Evolutionary conservation across 2,113 vertebrate species (phyloP).

Genomic region (Numida meleagris): DNA sequence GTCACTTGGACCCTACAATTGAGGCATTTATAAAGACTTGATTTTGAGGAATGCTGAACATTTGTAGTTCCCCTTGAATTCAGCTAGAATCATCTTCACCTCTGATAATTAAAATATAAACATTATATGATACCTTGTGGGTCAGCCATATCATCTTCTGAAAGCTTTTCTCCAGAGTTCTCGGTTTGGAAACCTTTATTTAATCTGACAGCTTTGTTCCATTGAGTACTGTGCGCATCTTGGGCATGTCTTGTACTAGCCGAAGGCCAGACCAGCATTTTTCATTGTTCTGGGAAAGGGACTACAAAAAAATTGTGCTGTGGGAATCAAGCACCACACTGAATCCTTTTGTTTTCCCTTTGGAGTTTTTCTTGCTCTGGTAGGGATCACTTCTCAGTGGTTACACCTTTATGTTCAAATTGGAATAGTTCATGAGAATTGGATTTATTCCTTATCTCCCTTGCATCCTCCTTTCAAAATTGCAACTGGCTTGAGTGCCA

Average conservation of each 20-base stretch:
- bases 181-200: not conserved
- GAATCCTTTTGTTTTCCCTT: not conserved
- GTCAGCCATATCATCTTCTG: not conserved
- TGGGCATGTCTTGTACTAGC: not conserved
- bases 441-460: not conserved
- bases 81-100: not conserved
- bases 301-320: not conserved
- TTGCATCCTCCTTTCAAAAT: not conserved
- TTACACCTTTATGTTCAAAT: not conserved
- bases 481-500: not conserved
- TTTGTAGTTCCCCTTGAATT: not conserved
- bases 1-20: not conserved
- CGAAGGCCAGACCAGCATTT: not conserved
- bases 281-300: not conserved
- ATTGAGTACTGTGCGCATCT: not conserved
- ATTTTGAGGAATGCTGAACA: not conserved
- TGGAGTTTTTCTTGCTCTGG: not conserved
- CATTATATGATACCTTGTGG: not conserved
- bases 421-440: not conserved
- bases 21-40: not conserved
- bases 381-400: not conserved
- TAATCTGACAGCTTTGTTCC: not conserved
- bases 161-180: not conserved
- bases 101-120: not conserved
- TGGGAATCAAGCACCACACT: not conserved